Evolutionary conservation across 2,113 vertebrate genomes (phyloP), one percentile per base, ranked within the genome.

Genomic region (Hypocryptadius cinnamomeus): DNA sequence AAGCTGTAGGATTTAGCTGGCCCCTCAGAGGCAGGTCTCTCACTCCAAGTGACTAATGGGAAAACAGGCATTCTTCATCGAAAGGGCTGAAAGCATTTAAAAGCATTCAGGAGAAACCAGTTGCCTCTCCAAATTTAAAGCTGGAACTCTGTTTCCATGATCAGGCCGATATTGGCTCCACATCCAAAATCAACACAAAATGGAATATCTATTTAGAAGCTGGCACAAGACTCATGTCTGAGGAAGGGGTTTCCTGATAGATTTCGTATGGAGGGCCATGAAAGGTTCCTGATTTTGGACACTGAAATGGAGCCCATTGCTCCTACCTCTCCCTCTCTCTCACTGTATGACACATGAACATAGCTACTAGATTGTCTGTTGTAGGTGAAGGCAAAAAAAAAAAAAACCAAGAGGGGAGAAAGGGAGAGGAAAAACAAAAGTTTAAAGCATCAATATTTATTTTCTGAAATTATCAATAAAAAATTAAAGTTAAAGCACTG

Each of bases 181-280:
- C 14, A 45, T 83, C 87, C 85, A 91, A 96, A 96, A 78, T 25
- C 51, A 94, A 79, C 84, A 87, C 30, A 50, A 85, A 89, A 63
- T 94, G 92, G 79, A 89, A 85, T 94, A 70, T 35, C 76, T 91
- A 3, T 63, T 59, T 91, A 2, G 0, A 66, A 94, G 81, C 40
- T 93, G 74, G 79, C 87, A 60, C 27, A 23, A n/a, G 79, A 77
- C 6, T 47, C 1, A 0, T 59, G 42, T 37, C 74, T 80, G 81
- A 85, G 56, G 71, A 89, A 73, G 37, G 68, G 8, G 56, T 78
- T 93, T 93, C 89, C 71, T 92, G 42, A 50, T 47, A n/a, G 39
- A 47, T 79, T 89, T 79, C 59, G 71, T 76, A 65, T 54, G 24
- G 93, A 76, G 31, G 22, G 59, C 24, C 35, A 25, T 66, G 27